These are phyloP conservation scores for Oreochromis mossambicus DNA, from an alignment of 2,797 vertebrate genomes.

Conservation along the genomic window DNA sequence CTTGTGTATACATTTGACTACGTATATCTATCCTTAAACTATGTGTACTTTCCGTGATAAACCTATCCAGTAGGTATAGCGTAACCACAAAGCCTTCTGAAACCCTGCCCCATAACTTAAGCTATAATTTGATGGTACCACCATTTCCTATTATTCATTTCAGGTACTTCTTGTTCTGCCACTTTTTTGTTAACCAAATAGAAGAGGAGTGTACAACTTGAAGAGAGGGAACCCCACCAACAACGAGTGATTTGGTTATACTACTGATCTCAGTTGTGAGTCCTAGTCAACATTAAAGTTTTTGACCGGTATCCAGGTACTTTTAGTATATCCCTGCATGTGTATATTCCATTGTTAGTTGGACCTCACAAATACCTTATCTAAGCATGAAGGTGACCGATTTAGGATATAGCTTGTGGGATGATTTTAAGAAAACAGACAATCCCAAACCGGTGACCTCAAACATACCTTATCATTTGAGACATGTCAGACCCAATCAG, in stretches of 20 bases:
- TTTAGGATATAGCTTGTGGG: not conserved
- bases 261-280: not conserved
- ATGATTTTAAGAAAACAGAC: not conserved
- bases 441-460: not conserved
- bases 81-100: not conserved
- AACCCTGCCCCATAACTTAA: not conserved
- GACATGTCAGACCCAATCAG: not conserved
- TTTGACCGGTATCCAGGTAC: not conserved
- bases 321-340: not conserved
- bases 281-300: not conserved
- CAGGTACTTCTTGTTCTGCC: not conserved
- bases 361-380: not conserved
- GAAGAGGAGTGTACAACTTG: not conserved
- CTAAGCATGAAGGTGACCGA: not conserved
- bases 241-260: not conserved
- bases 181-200: not conserved
- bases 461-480: not conserved
- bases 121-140: not conserved
- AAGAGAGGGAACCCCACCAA: not conserved
- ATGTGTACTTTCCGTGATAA: not conserved
- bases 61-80: not conserved
- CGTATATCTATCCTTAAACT: constrained; percentile 13
- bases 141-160: not conserved
- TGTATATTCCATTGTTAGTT: not conserved
- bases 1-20: not conserved